Evolutionary conservation across 92 coral and sea anemone genomes (phyloP), one percentile per base, ranked within the genome.

Genomic region (Porites lobata): DNA sequence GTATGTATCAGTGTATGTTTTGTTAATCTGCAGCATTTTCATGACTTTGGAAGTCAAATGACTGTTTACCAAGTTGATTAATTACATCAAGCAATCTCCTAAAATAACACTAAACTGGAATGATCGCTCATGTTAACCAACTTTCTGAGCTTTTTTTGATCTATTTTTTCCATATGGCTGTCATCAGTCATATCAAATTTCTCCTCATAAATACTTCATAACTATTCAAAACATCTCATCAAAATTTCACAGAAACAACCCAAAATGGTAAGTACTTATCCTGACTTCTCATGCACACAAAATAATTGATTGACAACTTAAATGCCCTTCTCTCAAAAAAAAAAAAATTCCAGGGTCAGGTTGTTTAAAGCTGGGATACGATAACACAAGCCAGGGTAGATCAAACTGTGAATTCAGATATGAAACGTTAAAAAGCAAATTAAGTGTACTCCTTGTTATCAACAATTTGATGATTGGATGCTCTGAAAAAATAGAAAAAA

Each of bases 121-220:
- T 67, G 72, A 67, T 17, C 50, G 10, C 15, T 12, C 72, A 67
- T 12, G 15, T 62, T 15, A 18, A 20, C 50, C 43, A 69, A 69
- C 24, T 24, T 24, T 15, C 50, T 24, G 12, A 29, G 19, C 43
- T 59, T 24, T 58, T 61, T 58, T 24, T 21, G 43, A 63, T 53
- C 83, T 64, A 13, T 64, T 20, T 79, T 17, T 15, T 65, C 26
- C 59, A 43, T 32, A 15, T 1, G 0, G 19, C 50, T 19, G 62
- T 56, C 32, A 19, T 14, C 68, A 47, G 14, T 8, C 58, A 9
- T 50, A 63, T 79, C 20, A 5, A 19, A 38, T 79, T 78, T 47
- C 83, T 47, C 1, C 7, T 43, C 47, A 79, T 50, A 79, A 63
- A 79, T 79, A 63, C 50, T 20, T n/a, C 83, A 79, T 32, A 63